Evolutionary conservation across 2,888 invertebrate genomes (phyloP), one percentile per base, ranked within the genome.

Genomic region (Choristoneura rosaceana): DNA sequence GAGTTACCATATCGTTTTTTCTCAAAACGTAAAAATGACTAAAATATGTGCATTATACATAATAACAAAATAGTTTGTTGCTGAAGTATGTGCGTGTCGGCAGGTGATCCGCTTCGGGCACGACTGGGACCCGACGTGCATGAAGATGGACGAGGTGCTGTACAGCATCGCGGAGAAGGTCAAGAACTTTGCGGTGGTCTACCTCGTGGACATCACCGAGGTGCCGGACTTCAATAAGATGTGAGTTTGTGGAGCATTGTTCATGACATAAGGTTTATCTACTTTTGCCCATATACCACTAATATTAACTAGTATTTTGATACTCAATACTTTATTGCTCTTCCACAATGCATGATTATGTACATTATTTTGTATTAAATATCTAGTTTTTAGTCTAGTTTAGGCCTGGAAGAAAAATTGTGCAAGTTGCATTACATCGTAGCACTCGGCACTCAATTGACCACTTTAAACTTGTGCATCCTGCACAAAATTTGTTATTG

Each of bases 161-260:
- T 99, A 98, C 89, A 98, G 98, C 84, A 98, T 99, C 68, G 99
- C 99, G 0, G 98, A 99, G 83, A 99, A 99, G 95, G 98, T 99
- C 3, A 99, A 99, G 90, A 99, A 99, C 89, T 99, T 99, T 94
- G 99, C 99, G 0, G 99, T 99, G 17, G 97, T 99, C 73, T 99
- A 99, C 88, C 94, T 99, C 61, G 99, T 99, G 2, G 99, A 99
- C 86, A 99, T 99, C 66, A 98, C 99, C 0, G 98, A 98, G 94
- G 99, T 99, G 63, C 99, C 99, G 7, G 99, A 99, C 91, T 99
- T 99, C 83, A 99, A 99, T 90, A 99, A 99, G 96, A 99, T 99
- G 99, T 97, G 14, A 50, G 25, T 25, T 47, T 34, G 34, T 34
- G 3, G 7, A 34, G 3, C 7, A 34, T 4, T 4, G 34, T 34